Conservation (phyloP, 2,888 invertebrate genomes). For the Himalopsyche japonica region DNA sequence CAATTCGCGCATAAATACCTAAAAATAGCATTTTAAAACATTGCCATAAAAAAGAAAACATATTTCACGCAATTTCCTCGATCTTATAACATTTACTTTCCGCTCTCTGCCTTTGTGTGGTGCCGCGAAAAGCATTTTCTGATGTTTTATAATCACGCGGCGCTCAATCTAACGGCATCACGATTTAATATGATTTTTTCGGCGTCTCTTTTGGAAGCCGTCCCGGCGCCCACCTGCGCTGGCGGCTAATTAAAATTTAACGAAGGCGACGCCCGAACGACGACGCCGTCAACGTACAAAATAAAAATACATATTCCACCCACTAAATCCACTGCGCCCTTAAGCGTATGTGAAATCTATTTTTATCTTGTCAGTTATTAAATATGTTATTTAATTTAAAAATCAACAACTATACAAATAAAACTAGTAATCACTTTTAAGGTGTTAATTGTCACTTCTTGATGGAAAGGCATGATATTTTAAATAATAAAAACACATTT, state of each 20-base stretch:
- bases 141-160: not conserved
- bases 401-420: too few relatives aligned
- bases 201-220: not conserved
- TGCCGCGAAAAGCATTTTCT: not conserved
- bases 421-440: too few relatives aligned
- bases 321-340: not conserved
- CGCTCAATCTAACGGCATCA: not conserved
- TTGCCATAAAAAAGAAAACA: not conserved
- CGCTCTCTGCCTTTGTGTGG: not conserved
- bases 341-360: not conserved
- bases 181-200: not conserved
- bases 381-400: too few relatives aligned
- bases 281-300: not conserved
- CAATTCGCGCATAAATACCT: not conserved
- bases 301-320: not conserved
- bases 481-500: too few relatives aligned
- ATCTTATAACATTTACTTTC: not conserved
- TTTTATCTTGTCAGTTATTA: not conserved
- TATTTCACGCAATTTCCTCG: not conserved
- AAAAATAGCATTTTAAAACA: not conserved
- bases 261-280: not conserved
- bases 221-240: not conserved
- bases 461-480: too few relatives aligned
- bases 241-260: not conserved
- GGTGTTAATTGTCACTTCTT: too few relatives aligned